Percentiles rank a stretch among this genome's conserved stretches.
These are phyloP conservation scores for Cossypha niveicapilla DNA, from an alignment of 2,797 vertebrate species.

Conservation along the genomic window DNA sequence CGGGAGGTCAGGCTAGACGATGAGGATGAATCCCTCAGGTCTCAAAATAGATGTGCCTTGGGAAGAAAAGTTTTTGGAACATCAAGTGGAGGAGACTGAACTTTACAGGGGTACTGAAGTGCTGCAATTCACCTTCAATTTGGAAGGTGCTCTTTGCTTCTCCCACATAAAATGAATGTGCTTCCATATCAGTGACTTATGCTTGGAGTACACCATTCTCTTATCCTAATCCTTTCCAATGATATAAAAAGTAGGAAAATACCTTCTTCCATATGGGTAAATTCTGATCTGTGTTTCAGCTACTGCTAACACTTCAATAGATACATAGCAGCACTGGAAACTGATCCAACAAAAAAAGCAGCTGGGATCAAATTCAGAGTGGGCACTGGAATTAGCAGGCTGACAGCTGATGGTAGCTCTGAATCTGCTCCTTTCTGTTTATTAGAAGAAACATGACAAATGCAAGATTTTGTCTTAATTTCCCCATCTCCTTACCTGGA, in stretches of 20 bases:
- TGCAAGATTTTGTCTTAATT: neutral
- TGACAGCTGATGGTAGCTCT: neutral
- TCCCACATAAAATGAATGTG: neutral
- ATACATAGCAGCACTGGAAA: neutral
- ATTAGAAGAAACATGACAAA: neutral
- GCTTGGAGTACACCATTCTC: neutral
- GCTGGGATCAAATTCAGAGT: neutral
- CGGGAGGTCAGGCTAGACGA: neutral
- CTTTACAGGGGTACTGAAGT: neutral
- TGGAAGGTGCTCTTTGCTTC: neutral
- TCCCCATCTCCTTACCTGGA: constrained; percentile 80
- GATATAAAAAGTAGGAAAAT: neutral
- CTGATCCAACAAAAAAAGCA: neutral
- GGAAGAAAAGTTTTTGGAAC: neutral
- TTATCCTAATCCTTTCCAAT: neutral
- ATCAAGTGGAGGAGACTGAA: neutral
- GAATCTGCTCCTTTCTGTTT: neutral
- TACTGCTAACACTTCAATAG: neutral
- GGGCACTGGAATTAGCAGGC: neutral
- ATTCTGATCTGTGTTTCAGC: neutral
- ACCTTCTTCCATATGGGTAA: neutral
- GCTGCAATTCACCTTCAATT: neutral
- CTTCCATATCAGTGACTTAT: neutral
- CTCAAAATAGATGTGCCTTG: neutral
- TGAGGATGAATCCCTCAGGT: neutral